Percentiles rank a stretch among this genome's conserved stretches.
Conservation (phyloP, 2,113 vertebrate genomes). For the Microcebus jonahi region DNA sequence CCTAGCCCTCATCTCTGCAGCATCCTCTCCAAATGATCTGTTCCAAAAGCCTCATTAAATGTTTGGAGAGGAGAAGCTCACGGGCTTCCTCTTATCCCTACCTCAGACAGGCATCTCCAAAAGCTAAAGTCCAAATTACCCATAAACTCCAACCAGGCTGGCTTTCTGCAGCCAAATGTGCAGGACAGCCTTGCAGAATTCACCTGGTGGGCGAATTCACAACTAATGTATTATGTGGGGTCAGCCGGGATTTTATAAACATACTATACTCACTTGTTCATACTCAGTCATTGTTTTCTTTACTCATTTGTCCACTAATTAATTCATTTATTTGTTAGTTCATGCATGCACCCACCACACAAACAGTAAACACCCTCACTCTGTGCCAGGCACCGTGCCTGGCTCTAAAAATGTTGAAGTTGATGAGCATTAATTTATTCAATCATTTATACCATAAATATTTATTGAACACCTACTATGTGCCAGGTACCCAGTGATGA, state of each 20-base stretch:
- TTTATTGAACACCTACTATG: background rate
- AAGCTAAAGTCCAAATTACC: background rate
- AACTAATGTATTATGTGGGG: too few species aligned
- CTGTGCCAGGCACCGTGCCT: background rate
- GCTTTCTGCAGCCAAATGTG: background rate
- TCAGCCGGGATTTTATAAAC: background rate
- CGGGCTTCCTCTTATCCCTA: background rate
- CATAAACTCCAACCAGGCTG: background rate
- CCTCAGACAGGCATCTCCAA: background rate
- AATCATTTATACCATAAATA: background rate
- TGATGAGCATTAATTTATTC: background rate
- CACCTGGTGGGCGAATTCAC: background rate
- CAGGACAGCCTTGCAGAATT: background rate
- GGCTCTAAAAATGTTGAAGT: background rate
- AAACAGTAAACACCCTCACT: background rate
- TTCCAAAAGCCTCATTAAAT: constrained; percentile 16
- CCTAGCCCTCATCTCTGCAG: background rate
- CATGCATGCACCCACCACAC: background rate
- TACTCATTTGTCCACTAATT: background rate
- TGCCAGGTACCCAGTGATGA: background rate
- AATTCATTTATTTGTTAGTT: background rate
- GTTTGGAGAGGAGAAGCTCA: background rate
- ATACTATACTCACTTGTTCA: background rate
- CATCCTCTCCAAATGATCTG: background rate
- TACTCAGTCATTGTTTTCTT: background rate